Base-by-base conservation (phyloP, 2,888 invertebrate genomes). In the Euplexia lucipara region DNA sequence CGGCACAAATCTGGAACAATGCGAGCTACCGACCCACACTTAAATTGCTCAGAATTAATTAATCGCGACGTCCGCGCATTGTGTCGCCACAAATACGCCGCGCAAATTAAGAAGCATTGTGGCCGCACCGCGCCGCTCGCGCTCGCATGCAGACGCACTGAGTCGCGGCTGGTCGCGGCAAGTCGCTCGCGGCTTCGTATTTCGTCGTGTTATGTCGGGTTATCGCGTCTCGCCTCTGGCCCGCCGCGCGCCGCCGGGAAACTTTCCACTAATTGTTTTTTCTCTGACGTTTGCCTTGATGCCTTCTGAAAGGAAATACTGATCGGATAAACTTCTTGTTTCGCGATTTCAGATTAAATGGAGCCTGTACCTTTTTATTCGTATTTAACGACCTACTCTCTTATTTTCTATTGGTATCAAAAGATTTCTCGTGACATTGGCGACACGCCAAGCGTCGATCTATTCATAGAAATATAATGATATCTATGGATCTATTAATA, bases 191-290 rank as follows among this genome's bases (percentile, higher is more conserved):
- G 69, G 64, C 54, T 56, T 56, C 60, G 44, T 60, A 12, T 39
- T 60, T 39, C 14, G 37, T 34, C 51, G 10, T 44, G 44, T 59
- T 61, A 54, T 47, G 37, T 34, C 51, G 10, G 39, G 44, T 59
- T 61, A 54, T 47, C 61, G 66, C 51, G 58, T 62, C 51, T 51
- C 47, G 54, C 53, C 30, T 39, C 16, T n/a, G 14, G 26, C n/a
- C n/a, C n/a, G n/a, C n/a, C n/a, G n/a, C n/a, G n/a, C n/a, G n/a
- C n/a, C n/a, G 35, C 35, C 56, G 48, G 76, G 62, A 79, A 87
- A 85, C 77, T 87, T 84, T 71, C 60, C 78, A 79, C 84, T 88
- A 87, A 88, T 88, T 88, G 86, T 88, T 89, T 90, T 85, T 83
- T 81, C 81, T 76, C 72, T 78, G 77, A 82, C 82, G 76, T 82